A percentile compares a stretch with the other conserved stretches of the same genome.
These are phyloP conservation scores for Anseranas semipalmata DNA, from an alignment of 2,113 vertebrate species.

Conservation along the genomic window DNA sequence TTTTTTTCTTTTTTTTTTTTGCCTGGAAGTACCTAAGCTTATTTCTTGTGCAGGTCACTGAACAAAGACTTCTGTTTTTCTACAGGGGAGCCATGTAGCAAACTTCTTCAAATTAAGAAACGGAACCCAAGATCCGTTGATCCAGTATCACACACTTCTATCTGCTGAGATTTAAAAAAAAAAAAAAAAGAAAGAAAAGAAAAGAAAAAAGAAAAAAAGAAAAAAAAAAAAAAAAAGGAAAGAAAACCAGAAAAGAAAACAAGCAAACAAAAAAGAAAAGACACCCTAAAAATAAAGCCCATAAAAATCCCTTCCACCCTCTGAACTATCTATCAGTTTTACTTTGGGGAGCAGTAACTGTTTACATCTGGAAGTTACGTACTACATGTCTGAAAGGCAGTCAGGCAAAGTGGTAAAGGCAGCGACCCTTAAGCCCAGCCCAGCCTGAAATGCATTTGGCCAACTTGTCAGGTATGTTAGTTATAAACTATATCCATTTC, in stretches of 20 bases:
- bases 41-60: not conserved
- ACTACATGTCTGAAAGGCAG: not conserved
- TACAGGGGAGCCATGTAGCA: not conserved
- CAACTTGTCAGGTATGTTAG: not conserved
- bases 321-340: not conserved
- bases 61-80: not conserved
- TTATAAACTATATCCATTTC: not conserved
- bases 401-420: not conserved
- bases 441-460: not conserved
- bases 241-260: too few relatives aligned
- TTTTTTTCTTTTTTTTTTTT: not conserved
- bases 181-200: not conserved
- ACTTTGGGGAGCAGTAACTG: not conserved
- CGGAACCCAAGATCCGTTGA: not conserved
- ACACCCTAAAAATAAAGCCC: not conserved
- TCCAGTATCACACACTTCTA: not conserved
- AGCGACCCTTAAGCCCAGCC: not conserved
- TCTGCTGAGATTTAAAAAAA: not conserved
- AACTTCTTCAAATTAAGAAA: not conserved
- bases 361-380: accelerated
- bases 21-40: not conserved
- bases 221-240: not conserved
- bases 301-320: not conserved
- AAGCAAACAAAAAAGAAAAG: not conserved
- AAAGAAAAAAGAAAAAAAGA: not conserved